phyloP scores from a whole-genome alignment of 2,113 vertebrate genomes.

The Proteles cristata region DNA sequence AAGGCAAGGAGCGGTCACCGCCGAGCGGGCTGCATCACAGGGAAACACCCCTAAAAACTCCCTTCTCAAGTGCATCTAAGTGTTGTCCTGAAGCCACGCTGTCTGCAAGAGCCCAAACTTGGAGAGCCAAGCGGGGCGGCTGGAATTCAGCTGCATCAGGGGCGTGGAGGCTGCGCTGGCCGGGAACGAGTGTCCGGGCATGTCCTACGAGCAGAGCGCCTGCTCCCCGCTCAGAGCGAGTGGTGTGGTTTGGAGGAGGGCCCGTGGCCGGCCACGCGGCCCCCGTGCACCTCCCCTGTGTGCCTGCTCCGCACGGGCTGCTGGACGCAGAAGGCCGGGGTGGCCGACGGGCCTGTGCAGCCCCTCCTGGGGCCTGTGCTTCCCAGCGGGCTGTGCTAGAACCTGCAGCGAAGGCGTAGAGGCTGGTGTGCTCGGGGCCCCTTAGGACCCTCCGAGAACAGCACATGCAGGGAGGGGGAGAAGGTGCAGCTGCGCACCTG shows the following conservation, averaged over 20 bases:
- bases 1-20: fast-evolving
- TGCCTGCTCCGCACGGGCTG: not conserved
- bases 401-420: no score
- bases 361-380: not conserved
- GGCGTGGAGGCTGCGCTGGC: fast-evolving
- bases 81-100: not conserved
- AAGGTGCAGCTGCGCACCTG: not conserved
- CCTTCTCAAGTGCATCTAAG: not conserved
- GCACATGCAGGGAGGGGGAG: not conserved
- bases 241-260: fast-evolving
- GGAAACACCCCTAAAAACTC: not conserved
- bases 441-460: not conserved
- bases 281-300: not conserved
- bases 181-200: fast-evolving
- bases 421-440: not conserved
- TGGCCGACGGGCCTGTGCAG: fast-evolving
- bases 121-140: not conserved
- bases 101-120: not conserved
- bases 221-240: fast-evolving
- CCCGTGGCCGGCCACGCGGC: fast-evolving
- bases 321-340: not conserved
- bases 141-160: not conserved
- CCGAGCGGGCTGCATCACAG: fast-evolving
- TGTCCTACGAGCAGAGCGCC: fast-evolving
- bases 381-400: not conserved